Conservation (phyloP, 2,888 invertebrate species). For the Pandemis corylana region DNA sequence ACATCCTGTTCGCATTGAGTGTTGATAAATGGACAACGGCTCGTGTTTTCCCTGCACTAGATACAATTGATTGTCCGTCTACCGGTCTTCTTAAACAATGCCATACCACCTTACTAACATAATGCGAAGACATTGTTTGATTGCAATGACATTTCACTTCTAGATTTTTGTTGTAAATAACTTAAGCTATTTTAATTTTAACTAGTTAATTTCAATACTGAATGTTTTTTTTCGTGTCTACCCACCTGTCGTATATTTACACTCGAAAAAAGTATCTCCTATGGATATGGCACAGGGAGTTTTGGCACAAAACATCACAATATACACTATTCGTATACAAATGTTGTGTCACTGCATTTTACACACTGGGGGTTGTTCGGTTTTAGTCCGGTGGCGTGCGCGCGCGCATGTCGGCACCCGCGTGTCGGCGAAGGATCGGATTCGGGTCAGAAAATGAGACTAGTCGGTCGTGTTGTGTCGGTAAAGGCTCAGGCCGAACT, state of each 20-base stretch:
- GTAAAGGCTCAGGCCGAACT: constrained; percentile 79
- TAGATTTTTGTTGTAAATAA: not conserved
- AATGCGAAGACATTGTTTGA: not conserved
- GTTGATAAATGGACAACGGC: constrained; percentile 54
- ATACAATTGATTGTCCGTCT: constrained; percentile 33
- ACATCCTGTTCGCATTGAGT: constrained; percentile 51
- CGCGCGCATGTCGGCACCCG: constrained; percentile 55
- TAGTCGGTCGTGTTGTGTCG: constrained; percentile 77
- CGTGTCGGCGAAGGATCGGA: constrained; percentile 50
- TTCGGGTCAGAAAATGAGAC: constrained; percentile 52
- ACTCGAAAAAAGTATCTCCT: constrained; percentile 62
- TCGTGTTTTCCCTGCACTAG: constrained; percentile 48
- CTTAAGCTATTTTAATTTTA: not conserved
- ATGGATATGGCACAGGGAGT: constrained; percentile 69
- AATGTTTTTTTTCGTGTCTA: constrained; percentile 35
- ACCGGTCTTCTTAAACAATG: constrained; percentile 23
- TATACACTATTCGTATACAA: constrained; percentile 69
- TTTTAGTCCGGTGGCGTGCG: constrained; percentile 51
- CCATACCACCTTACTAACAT: not conserved
- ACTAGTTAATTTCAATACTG: not conserved
- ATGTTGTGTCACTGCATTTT: constrained; percentile 67
- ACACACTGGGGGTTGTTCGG: constrained; percentile 47
- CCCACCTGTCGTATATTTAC: constrained; percentile 67
- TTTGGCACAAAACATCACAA: constrained; percentile 81
- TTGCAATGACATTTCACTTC: not conserved